These are phyloP conservation scores for Pterobdella sp. DNA, from an alignment of 2,888 invertebrate genomes.

Conservation along the genomic window DNA sequence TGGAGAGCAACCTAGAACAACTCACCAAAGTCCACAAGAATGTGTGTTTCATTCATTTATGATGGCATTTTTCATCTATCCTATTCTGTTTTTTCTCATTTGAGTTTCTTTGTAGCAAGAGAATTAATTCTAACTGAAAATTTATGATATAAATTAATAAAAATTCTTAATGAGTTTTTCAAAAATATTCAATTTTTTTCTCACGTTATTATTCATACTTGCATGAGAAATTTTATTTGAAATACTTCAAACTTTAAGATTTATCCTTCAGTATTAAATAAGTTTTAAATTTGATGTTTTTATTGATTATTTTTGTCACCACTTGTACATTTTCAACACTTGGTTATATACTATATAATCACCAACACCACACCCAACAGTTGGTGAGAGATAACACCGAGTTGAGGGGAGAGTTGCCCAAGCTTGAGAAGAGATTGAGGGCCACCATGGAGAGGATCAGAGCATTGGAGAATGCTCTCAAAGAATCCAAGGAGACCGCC, in stretches of 20 bases:
- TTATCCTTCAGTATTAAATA: no score
- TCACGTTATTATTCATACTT: no score
- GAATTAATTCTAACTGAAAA: not conserved
- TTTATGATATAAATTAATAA: not conserved
- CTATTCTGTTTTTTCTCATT: slow-evolving; percentile 11
- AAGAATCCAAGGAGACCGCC: slow-evolving; percentile 97
- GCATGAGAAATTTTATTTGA: no score
- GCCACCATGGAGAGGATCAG: slow-evolving; percentile 98
- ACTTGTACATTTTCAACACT: not conserved
- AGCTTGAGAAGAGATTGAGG: slow-evolving; percentile 90
- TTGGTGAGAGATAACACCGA: slow-evolving; percentile 98
- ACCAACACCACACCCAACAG: slow-evolving; percentile 58
- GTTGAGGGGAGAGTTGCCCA: slow-evolving; percentile 93
- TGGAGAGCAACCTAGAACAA: slow-evolving; percentile 98
- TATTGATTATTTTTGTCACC: not conserved
- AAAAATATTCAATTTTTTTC: not conserved
- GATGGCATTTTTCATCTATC: not conserved
- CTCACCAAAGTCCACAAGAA: slow-evolving; percentile 75
- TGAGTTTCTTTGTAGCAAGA: not conserved
- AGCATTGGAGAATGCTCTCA: slow-evolving; percentile 88
- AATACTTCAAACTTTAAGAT: no score
- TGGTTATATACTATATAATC: no score
- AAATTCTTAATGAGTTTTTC: not conserved
- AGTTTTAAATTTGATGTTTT: not conserved
- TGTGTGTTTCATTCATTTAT: slow-evolving; percentile 41